Evolutionary conservation across 1,140 invertebrate species (phyloP).

Genomic region (Hycleus cichorii): DNA sequence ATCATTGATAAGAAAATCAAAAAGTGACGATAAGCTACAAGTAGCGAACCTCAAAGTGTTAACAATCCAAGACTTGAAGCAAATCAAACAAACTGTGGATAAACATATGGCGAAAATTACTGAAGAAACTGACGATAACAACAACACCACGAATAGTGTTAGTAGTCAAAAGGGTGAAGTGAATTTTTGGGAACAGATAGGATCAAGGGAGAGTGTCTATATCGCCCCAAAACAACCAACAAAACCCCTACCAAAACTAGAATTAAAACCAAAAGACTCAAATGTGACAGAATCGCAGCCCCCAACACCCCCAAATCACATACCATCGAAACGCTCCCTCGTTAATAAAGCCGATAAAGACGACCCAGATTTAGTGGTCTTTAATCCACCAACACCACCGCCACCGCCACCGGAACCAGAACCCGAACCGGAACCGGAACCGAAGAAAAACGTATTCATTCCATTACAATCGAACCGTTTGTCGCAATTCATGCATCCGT

Average conservation of each 20-base stretch:
- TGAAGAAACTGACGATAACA: background rate
- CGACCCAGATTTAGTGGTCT: conserved; percentile 36
- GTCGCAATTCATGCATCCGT: conserved; percentile 37
- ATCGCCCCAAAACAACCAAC: conserved; percentile 12
- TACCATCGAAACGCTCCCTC: conserved; percentile 35
- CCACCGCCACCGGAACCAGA: conserved; percentile 23
- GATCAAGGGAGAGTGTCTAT: conserved; percentile 48
- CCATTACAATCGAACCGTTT: conserved; percentile 38
- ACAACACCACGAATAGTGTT: background rate
- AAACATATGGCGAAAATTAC: background rate
- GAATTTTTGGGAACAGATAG: conserved; percentile 49
- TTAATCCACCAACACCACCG: conserved; percentile 27
- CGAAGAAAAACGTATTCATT: conserved; percentile 28
- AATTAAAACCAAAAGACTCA: conserved; percentile 11
- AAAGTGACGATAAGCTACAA: too few relatives aligned
- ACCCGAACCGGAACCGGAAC: conserved; percentile 23
- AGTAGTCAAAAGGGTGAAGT: conserved; percentile 19
- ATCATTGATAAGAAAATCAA: too few relatives aligned
- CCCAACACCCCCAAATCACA: conserved; percentile 10
- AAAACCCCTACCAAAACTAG: conserved; percentile 27
- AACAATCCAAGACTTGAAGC: too few relatives aligned
- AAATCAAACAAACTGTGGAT: too few relatives aligned
- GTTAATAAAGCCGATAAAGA: conserved; percentile 34
- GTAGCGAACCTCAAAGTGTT: too few relatives aligned
- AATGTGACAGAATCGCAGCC: conserved; percentile 9